These are phyloP conservation scores for Acanthopagrus latus DNA, from an alignment of 2,797 vertebrate species.

Conservation along the genomic window DNA sequence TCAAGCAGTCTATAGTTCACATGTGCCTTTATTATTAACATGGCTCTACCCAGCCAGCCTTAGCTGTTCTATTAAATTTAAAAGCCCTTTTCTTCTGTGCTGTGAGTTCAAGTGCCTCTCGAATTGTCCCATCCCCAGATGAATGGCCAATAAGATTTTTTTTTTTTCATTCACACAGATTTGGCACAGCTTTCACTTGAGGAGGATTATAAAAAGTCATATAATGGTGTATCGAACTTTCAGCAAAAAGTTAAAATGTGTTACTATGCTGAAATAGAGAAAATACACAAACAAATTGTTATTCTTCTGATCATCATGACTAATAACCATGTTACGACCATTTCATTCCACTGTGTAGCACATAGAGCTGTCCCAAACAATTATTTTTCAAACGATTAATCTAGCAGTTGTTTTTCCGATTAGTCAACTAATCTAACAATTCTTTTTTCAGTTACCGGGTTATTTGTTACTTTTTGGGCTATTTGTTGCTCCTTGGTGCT, in stretches of 20 bases:
- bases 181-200: not conserved
- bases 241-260: not conserved
- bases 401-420: too few species aligned
- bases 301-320: not conserved
- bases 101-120: conserved; percentile 35
- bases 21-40: conserved; percentile 54
- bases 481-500: too few species aligned
- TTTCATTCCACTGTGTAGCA: too few species aligned
- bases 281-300: not conserved
- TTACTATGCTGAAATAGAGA: not conserved
- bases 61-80: conserved; percentile 36
- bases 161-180: not conserved
- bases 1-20: conserved; percentile 26
- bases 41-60: conserved; percentile 26
- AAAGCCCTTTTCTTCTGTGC: conserved; percentile 34
- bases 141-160: not conserved
- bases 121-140: conserved; percentile 13
- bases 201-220: not conserved
- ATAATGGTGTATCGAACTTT: not conserved
- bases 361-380: too few species aligned
- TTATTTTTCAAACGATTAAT: too few species aligned
- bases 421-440: too few species aligned
- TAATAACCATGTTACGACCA: not conserved
- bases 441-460: too few species aligned
- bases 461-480: too few species aligned